A percentile compares a stretch with the other conserved stretches of the same genome.
Evolutionary conservation across 2,797 vertebrate genomes (phyloP).

Genomic region (Poliocrania exsul): DNA sequence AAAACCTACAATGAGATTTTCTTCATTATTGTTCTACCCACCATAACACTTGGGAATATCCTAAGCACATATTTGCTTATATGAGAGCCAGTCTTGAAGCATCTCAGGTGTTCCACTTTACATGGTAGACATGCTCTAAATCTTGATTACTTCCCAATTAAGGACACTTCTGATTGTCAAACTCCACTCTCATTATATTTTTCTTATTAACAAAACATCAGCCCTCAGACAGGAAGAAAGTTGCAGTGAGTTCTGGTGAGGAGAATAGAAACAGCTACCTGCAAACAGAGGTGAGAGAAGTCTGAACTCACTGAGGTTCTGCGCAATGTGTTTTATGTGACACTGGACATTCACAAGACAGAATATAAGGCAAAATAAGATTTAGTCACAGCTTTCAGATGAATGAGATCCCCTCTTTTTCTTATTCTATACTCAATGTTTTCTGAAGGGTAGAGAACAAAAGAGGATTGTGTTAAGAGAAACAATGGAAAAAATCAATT

Average conservation of each 20-base stretch:
- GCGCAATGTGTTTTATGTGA: slow-evolving; percentile 9
- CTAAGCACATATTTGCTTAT: slow-evolving; percentile 26
- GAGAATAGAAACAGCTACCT: slow-evolving; percentile 23
- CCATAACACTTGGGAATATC: not conserved
- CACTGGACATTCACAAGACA: slow-evolving; percentile 38
- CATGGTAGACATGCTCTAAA: slow-evolving; percentile 16
- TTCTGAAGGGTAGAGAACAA: not conserved
- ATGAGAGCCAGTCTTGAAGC: not conserved
- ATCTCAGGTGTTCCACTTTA: not conserved
- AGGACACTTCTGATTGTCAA: slow-evolving; percentile 43
- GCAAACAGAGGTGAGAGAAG: slow-evolving; percentile 41
- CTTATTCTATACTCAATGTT: not conserved
- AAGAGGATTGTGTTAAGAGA: not conserved
- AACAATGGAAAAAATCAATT: not conserved
- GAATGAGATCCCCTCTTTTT: not conserved
- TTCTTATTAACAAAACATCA: slow-evolving; percentile 20
- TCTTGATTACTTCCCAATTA: slow-evolving; percentile 67
- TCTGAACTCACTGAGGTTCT: slow-evolving; percentile 23
- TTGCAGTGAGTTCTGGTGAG: not conserved
- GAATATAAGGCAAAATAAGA: slow-evolving; percentile 16
- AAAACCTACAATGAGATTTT: slow-evolving; percentile 36
- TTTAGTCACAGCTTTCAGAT: slow-evolving; percentile 34
- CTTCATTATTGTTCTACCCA: slow-evolving; percentile 19
- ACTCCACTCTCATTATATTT: slow-evolving; percentile 47
- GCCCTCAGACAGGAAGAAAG: slow-evolving; percentile 14